Evolutionary conservation across 2,113 vertebrate genomes (phyloP), one percentile per base, ranked within the genome.

Genomic region (Pteruthius melanotis): DNA sequence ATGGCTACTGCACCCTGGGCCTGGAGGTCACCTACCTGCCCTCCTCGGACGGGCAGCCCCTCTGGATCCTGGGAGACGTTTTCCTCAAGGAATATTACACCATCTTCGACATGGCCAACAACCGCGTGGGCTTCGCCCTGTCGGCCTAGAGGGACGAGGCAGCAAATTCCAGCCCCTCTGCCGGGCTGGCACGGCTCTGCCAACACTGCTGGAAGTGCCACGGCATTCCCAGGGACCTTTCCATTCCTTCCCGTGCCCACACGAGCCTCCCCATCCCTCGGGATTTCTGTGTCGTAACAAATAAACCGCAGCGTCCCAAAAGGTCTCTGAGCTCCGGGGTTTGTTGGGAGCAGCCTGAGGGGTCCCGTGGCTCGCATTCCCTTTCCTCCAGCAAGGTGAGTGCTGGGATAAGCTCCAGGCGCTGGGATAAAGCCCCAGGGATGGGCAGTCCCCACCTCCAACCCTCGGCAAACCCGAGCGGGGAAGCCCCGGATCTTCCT

Each of bases 11-110:
- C 93, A 83, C 53, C 3, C 45, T 98, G 45, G 97, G 81, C 2
- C 52, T 98, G 2, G 92, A 98, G 94, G 10, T 37, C 78, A 98
- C 98, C 47, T 98, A 98, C 89, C 10, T 98, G 92, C 64, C 94
- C 44, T 96, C 97, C 21, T 81, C 61, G 70, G 79, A 90, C 0
- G 95, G 93, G 53, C 94, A 98, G 71, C 98, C 97, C 2, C 92
- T 93, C 83, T 97, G 95, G 96, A 97, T 79, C 82, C 50, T 95
- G 57, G 93, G 95, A 1, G 57, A 95, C 1, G 35, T 97, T 24
- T 97, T 95, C 94, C 96, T 98, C 31, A 93, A 82, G 90, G 95
- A 98, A 59, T 98, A 97, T 82, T 98, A 98, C 89, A 97, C 95
- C 13, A 3, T 92, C 66, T 98, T 96, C 12, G 97, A 98, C 83